Evolutionary conservation across 2,797 vertebrate species (phyloP), one percentile per base, ranked within the genome.

Genomic region (Acanthiza pusilla): DNA sequence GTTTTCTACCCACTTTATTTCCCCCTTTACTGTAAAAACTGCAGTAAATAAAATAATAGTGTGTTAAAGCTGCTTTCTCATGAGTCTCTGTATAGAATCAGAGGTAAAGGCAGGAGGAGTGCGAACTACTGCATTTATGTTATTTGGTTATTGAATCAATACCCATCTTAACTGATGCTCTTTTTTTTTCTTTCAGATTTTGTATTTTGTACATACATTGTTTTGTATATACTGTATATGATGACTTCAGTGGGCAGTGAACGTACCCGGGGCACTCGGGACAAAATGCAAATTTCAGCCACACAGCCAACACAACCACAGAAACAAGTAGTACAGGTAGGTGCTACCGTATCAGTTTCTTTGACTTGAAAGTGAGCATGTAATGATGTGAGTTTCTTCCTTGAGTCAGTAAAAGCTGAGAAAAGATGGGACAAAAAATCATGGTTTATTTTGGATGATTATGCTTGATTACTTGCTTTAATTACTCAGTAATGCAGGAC

Each of bases 161-260:
- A 40, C 26, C 2, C 63, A 22, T 26, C 40, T 62, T 92, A 89
- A 92, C 55, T 63, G 26, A 15, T 27, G 6, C 8, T 61, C 1
- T 65, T 40, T 47, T 32, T 32, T 53, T 96, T 61, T 48, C 65
- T 98, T 98, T 67, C 98, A 99, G 99, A 98, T 99, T 99, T 99
- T 99, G 98, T 99, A 98, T 99, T 99, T 99, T 99, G 99, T 99
- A 99, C 98, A 99, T 99, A 99, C 98, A 91, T 98, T 99, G 98
- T 99, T 99, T 99, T 99, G 99, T 99, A 99, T 99, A 99, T 99
- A 99, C 98, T 99, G 98, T 99, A 99, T 99, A 99, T 99, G 99
- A 99, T 99, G 99, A 99, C 99, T 98, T 99, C 99, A 14, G 98
- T 99, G 98, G 99, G 98, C 98, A 96, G 97, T 97, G 99, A 99